Percentiles rank a stretch among this genome's conserved stretches.
Conservation (phyloP, 2,113 vertebrate species). For the Mesembrinibis cayennensis region DNA sequence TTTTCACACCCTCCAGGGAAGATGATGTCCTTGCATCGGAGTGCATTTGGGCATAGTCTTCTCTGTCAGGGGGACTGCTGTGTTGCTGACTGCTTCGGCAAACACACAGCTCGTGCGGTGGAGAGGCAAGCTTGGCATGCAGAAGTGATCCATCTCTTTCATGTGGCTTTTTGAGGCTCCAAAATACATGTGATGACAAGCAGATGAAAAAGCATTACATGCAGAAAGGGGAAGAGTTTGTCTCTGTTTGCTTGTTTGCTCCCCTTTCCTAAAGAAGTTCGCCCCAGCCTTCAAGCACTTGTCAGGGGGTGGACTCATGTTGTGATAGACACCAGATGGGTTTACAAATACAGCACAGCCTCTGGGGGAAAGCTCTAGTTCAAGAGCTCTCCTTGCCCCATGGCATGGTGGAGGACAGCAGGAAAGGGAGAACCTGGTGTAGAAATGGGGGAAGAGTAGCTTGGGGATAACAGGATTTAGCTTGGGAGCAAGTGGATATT, state of each 20-base stretch:
- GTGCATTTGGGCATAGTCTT: rapidly evolving
- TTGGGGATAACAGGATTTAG: neutral
- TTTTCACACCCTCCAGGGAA: neutral
- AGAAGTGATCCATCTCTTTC: neutral
- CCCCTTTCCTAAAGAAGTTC: neutral
- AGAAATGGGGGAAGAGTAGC: neutral
- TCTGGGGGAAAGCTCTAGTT: neutral
- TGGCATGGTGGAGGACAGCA: neutral
- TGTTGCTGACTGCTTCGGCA: rapidly evolving
- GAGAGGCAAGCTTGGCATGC: neutral
- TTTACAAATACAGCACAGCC: neutral
- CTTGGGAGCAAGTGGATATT: neutral
- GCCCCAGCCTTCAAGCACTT: neutral
- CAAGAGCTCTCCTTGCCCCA: neutral
- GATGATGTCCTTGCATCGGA: neutral
- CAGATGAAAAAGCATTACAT: neutral
- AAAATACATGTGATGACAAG: neutral
- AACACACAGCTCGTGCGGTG: neutral
- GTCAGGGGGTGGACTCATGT: rapidly evolving
- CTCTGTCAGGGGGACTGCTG: neutral
- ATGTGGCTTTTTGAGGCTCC: neutral
- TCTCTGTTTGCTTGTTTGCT: neutral
- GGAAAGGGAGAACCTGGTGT: neutral
- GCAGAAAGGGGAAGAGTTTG: neutral
- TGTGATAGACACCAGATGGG: neutral